These are phyloP conservation scores for Cyrtorhinus lividipennis DNA, from an alignment of 1,140 invertebrate species.

Conservation along the genomic window DNA sequence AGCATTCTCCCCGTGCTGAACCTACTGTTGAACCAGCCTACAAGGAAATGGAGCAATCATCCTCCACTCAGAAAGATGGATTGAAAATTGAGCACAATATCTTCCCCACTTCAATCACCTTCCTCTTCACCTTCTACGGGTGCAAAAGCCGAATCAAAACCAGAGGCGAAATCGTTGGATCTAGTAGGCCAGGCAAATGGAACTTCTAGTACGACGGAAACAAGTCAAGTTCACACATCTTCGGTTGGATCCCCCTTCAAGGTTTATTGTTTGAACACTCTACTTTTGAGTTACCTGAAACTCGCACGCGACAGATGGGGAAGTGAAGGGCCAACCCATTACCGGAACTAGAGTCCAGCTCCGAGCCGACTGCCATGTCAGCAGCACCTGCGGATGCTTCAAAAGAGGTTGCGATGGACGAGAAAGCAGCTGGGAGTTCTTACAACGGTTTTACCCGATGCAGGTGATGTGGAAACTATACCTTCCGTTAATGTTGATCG, in stretches of 20 bases:
- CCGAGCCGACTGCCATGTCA: neutral
- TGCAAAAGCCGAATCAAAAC: slow-evolving; percentile 18
- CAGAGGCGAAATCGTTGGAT: too few species aligned
- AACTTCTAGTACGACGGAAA: too few species aligned
- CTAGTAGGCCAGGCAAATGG: neutral
- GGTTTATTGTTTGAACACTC: too few species aligned
- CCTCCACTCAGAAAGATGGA: slow-evolving; percentile 22
- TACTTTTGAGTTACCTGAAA: too few species aligned
- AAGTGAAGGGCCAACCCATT: too few species aligned
- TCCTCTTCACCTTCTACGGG: neutral
- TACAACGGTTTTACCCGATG: neutral
- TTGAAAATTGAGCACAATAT: slow-evolving; percentile 25
- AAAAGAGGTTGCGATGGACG: too few species aligned
- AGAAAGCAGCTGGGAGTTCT: too few species aligned
- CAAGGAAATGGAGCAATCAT: slow-evolving; percentile 26
- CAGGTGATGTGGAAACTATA: neutral
- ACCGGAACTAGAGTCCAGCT: neutral
- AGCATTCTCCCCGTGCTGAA: slow-evolving; percentile 24
- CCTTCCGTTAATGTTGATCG: too few species aligned
- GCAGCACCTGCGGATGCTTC: too few species aligned
- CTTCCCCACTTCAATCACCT: neutral
- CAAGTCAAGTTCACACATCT: too few species aligned
- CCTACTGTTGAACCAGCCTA: slow-evolving; percentile 16
- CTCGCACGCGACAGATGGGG: too few species aligned
- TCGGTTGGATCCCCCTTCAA: too few species aligned